phyloP scores from a whole-genome alignment of 2,888 invertebrate species.

The Adelognathus sp. region DNA sequence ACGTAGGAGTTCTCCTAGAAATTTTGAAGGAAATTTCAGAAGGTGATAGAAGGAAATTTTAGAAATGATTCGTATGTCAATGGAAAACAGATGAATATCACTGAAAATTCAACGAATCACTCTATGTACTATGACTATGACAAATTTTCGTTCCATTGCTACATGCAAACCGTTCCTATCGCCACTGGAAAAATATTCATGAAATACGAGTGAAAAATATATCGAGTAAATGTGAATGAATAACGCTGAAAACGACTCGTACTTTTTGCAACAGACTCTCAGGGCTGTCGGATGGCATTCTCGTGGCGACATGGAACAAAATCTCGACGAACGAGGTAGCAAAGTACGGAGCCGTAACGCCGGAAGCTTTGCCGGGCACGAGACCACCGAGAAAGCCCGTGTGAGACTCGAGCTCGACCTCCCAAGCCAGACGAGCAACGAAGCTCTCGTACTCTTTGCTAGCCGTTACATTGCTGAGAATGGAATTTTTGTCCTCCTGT shows the following conservation, averaged over 20 bases:
- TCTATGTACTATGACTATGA: no score
- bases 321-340: slow-evolving; percentile 97
- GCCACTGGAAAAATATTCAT: no score
- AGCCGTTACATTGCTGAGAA: slow-evolving; percentile 94
- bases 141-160: no score
- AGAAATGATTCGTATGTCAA: no score
- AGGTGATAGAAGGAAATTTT: no score
- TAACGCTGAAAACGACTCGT: slow-evolving; percentile 29
- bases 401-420: slow-evolving; percentile 95
- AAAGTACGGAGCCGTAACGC: slow-evolving; percentile 96
- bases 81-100: no score
- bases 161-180: no score
- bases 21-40: not conserved
- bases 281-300: slow-evolving; percentile 95
- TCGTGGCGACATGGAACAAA: slow-evolving; percentile 98
- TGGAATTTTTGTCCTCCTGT: slow-evolving; percentile 98
- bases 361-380: slow-evolving; percentile 94
- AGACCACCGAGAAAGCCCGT: slow-evolving; percentile 97
- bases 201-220: no score
- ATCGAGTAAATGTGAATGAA: not conserved
- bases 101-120: no score
- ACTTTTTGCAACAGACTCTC: slow-evolving; percentile 94
- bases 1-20: no score
- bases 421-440: slow-evolving; percentile 88
- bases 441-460: slow-evolving; percentile 96